Base-by-base conservation (phyloP, 2,888 invertebrate genomes). In the Ormyrus thymus region DNA sequence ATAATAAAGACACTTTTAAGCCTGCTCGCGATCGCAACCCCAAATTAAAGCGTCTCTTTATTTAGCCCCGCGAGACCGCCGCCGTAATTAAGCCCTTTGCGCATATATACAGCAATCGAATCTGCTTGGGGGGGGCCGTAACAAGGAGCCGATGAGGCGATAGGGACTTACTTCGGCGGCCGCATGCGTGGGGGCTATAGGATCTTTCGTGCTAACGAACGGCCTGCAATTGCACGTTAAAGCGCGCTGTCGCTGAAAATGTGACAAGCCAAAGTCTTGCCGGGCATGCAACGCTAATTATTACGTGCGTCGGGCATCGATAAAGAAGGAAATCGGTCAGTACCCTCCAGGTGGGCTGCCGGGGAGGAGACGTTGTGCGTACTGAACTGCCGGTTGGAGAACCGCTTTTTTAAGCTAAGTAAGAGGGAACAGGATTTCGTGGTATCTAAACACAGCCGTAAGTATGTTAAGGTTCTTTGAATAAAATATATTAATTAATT, bases 131-230 rank as follows among this genome's bases (percentile, higher is more conserved):
- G 29, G 29, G 29, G 29, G 29, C 51, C 15, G 10, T 9, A 46
- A 43, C 15, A n/a, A 43, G 13, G 6, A 62, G 51, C 10, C 64
- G 56, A 56, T 59, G 43, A 1, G 6, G 43, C 53, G 29, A 51
- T 53, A 59, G 9, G 53, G 11, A 48, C 53, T 58, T 65, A 46
- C 64, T 51, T 70, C 61, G 55, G 53, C n/a, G n/a, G n/a, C 29
- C 29, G 29, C 29, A 53, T 29, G 64, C 78, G 69, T 78, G 78
- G 74, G 43, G 51, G 58, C 46, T 55, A n/a, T 50, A 64, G 29
- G 59, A 70, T 70, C 65, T 78, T n/a, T 59, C 45, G 48, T 55
- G 50, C 66, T 78, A 73, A 78, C 66, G 48, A 78, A 69, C 43
- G 48, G 48, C 29, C 50, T 13, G 56, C 74, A 65, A 74, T 74